These are phyloP conservation scores for Drosophila kohkoa DNA, from an alignment of 1,140 invertebrate genomes.

Conservation along the genomic window DNA sequence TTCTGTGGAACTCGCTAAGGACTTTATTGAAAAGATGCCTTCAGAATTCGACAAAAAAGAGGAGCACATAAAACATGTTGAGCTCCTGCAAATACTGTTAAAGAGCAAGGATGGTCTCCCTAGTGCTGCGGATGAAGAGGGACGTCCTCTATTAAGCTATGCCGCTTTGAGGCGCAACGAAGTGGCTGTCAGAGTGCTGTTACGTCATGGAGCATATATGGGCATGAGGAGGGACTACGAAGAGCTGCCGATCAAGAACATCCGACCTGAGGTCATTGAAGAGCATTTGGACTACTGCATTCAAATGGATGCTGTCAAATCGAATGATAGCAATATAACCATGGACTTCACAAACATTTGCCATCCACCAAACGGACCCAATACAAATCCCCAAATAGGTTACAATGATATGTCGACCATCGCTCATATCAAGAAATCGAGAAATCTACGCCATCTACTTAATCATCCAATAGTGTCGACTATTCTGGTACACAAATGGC, in stretches of 20 bases:
- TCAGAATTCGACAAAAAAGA: background rate
- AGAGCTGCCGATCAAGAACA: background rate
- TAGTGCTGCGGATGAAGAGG: background rate
- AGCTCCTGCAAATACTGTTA: background rate
- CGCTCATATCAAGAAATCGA: background rate
- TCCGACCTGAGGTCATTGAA: background rate
- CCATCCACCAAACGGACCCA: background rate
- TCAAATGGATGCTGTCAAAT: background rate
- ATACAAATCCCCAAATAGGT: background rate
- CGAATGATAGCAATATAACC: background rate
- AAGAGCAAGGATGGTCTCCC: background rate
- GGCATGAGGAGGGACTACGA: conserved; percentile 12
- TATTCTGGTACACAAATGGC: background rate
- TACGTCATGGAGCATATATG: conserved; percentile 8
- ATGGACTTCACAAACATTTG: conserved; percentile 3
- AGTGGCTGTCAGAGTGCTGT: background rate
- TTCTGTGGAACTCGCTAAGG: background rate
- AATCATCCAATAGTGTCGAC: background rate
- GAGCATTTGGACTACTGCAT: background rate
- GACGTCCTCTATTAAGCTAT: background rate
- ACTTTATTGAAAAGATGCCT: background rate
- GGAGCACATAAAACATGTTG: background rate
- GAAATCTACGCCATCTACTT: conserved; percentile 1
- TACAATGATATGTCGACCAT: conserved; percentile 9
- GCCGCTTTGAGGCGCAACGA: background rate